phyloP scores from a whole-genome alignment of 2,113 vertebrate genomes.

The Oreotrochilus melanogaster region DNA sequence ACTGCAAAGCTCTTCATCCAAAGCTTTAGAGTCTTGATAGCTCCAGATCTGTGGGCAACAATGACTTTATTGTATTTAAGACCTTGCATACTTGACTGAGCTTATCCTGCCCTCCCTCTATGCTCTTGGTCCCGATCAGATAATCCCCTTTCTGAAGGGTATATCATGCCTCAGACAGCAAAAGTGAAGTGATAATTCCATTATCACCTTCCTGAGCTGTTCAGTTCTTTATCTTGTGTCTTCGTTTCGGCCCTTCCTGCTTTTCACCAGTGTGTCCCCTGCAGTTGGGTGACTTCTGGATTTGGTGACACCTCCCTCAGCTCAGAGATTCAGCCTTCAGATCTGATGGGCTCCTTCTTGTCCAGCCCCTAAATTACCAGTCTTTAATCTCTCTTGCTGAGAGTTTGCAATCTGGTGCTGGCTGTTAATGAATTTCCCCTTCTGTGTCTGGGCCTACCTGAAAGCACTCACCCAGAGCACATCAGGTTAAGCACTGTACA shows the following conservation, averaged over 20 bases:
- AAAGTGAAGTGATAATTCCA: background rate
- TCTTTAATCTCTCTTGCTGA: background rate
- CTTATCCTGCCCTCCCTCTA: background rate
- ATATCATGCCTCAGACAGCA: background rate
- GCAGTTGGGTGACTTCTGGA: background rate
- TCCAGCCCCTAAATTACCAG: background rate
- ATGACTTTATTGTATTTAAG: background rate
- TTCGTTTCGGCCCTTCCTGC: background rate
- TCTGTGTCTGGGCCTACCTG: background rate
- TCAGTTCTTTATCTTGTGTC: background rate
- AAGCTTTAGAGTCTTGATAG: background rate
- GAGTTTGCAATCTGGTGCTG: background rate
- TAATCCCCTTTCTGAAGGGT: background rate
- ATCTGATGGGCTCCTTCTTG: background rate
- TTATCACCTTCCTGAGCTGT: background rate
- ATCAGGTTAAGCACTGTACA: rapidly evolving
- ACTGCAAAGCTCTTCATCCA: background rate
- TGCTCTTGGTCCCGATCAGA: background rate
- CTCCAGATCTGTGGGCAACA: too few relatives aligned
- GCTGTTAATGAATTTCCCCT: background rate
- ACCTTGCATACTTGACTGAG: background rate
- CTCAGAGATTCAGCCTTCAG: background rate
- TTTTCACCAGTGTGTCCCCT: background rate
- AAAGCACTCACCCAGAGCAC: background rate
- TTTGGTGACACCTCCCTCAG: background rate